Evolutionary conservation across 1,140 invertebrate species (phyloP), one percentile per base, ranked within the genome.

Genomic region (Manduca sexta): DNA sequence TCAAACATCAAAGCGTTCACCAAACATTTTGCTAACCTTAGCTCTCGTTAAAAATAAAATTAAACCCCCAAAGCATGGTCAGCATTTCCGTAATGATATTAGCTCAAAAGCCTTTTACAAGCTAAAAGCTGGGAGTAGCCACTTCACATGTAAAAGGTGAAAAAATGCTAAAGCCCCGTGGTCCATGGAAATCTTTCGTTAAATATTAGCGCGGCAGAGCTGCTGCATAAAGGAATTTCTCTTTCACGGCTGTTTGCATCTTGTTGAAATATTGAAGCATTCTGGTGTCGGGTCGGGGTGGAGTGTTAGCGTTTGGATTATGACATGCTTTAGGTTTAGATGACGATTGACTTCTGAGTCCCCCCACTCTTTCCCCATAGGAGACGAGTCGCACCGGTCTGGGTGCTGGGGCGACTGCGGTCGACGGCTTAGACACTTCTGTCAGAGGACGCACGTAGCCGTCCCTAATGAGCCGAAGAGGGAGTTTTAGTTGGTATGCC

Each of bases 241-340:
- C 58, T 50, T 46, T 53, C 52, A 59, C 48, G 55, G 50, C 52
- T 52, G 59, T 55, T 52, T 58, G 58, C 54, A 57, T 65, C 55
- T 64, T 54, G 58, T 59, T 67, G 58, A 67, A 73, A 73, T 67
- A 73, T 65, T 69, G 61, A 69, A 66, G 60, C 45, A 38, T 49
- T 40, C 38, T 40, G 40, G 33, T 21, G 30, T n/a, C 13, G 18
- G 14, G 49, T 34, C 31, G 41, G 16, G 46, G 56, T 29, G n/a
- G 8, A 49, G 3, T 52, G 37, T 7, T 2, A 47, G 50, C 46
- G 41, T n/a, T n/a, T 14, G 26, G 21, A 16, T 30, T 15, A 38
- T 1, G 2, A 14, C 2, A 14, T 38, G 7, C 5, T 12, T 3
- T n/a, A 2, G 1, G 6, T 8, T 1, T 12, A 0, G 2, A 1